Base-by-base conservation (phyloP, 2,113 vertebrate genomes). In the Semnopithecus entellus region DNA sequence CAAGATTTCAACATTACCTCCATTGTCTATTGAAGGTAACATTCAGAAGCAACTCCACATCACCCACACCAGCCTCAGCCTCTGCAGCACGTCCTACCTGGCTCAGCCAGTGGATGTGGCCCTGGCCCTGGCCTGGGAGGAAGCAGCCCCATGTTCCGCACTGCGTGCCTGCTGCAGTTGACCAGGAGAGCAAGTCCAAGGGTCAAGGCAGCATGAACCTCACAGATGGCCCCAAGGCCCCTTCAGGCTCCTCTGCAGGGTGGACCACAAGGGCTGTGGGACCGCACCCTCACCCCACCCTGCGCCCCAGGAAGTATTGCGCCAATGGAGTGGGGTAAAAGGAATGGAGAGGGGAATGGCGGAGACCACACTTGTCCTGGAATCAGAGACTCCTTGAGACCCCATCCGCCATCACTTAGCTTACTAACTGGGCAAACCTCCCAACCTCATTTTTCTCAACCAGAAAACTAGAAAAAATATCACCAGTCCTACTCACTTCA, bases 61-160 rank as follows among this genome's bases (percentile, higher is more conserved):
- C 66, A 25, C 35, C 14, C 30, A 30, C 16, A 1, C 1, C 25
- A 32, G 52, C 57, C 55, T 27, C 0, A 35, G 25, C 40, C 50
- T 57, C 4, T 1, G n/a, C 55, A 3, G 6, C 18, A 35, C 13
- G 27, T 22, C 45, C 20, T 25, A 30, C 38, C 12, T 22, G 45
- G 13, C 43, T n/a, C 89, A 57, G 78, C 38, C 27, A 8, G 8
- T 0, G 0, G n/a, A 16, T 30, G 1, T 0, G 5, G 20, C 57
- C 3, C 64, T 68, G 52, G 52, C 52, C 52, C 18, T 55, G 52
- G 52, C 18, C 82, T 13, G 27, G 45, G 27, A 55, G 55, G n/a
- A 72, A 78, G 23, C 38, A 10, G 59, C 5, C 2, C 27, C 43
- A 27, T 55, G 52, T 55, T 18, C 52, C 0, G 52, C 52, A 55